Conservation (phyloP, 2,113 vertebrate species). For the Rostratula benghalensis region DNA sequence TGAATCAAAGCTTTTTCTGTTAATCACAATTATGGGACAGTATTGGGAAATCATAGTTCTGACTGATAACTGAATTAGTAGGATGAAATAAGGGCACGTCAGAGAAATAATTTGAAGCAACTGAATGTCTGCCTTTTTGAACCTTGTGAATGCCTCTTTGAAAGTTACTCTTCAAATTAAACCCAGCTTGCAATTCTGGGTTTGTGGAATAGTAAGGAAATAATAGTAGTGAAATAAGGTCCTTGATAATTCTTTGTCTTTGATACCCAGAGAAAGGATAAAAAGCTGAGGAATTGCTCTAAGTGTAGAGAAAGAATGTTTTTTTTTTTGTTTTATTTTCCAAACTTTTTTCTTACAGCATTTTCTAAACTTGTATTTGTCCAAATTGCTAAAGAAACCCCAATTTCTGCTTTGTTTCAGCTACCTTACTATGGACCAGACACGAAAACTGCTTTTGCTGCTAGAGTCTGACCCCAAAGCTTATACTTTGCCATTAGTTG, state of each 20-base stretch:
- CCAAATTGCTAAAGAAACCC: neutral
- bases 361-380: neutral
- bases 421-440: conserved; percentile 96
- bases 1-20: neutral
- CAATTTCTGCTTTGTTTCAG: conserved; percentile 73
- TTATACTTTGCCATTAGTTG: conserved; percentile 86
- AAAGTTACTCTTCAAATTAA: neutral
- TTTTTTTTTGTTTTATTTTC: neutral
- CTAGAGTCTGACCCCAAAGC: conserved; percentile 95
- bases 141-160: neutral
- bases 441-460: conserved; percentile 89
- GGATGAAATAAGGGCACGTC: neutral
- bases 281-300: neutral
- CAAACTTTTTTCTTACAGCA: neutral
- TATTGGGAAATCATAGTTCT: neutral
- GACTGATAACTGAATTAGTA: neutral
- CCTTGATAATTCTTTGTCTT: neutral
- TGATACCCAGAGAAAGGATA: neutral
- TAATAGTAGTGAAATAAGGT: neutral
- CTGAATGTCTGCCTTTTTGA: neutral
- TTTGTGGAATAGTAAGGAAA: neutral
- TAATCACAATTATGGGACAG: neutral
- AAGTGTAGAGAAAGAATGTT: neutral
- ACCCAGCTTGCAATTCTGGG: neutral
- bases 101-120: neutral